A percentile compares a stretch with the other conserved stretches of the same genome.
phyloP scores from a whole-genome alignment of 2,113 vertebrate species.

The Protobothrops mucrosquamatus region DNA sequence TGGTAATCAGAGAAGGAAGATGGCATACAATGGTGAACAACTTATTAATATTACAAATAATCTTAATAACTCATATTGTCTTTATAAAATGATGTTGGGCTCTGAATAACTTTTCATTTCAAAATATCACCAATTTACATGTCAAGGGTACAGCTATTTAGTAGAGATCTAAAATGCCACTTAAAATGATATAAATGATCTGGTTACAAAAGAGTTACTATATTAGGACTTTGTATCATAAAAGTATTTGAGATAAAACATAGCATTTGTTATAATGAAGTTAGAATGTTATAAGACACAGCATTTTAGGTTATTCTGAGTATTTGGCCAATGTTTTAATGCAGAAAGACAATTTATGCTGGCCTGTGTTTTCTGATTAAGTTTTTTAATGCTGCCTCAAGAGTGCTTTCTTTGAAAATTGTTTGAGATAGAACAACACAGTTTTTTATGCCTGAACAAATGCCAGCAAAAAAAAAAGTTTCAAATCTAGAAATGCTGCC shows the following conservation, averaged over 20 bases:
- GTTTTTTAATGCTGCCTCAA: background rate
- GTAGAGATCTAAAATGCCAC: background rate
- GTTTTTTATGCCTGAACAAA: conserved; percentile 31
- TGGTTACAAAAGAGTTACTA: background rate
- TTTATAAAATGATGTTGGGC: background rate
- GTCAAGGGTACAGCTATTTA: background rate
- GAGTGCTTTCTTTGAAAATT: background rate
- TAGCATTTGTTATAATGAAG: background rate
- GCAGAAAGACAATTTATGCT: background rate
- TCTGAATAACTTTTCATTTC: background rate
- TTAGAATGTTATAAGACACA: conserved; percentile 5
- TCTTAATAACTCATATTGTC: background rate
- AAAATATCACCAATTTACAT: background rate
- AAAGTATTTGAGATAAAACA: background rate
- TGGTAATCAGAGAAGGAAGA: background rate
- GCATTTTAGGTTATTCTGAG: conserved; percentile 16
- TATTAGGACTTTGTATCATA: background rate
- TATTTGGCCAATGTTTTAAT: conserved; percentile 20
- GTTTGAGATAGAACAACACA: background rate
- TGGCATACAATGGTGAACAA: background rate
- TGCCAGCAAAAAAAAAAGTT: background rate
- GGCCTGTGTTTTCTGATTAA: background rate
- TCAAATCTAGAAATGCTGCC: conserved; percentile 43
- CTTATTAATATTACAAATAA: background rate
- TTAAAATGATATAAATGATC: background rate